Conservation (phyloP, 2,113 vertebrate species). For the Sinocyclocheilus grahami region DNA sequence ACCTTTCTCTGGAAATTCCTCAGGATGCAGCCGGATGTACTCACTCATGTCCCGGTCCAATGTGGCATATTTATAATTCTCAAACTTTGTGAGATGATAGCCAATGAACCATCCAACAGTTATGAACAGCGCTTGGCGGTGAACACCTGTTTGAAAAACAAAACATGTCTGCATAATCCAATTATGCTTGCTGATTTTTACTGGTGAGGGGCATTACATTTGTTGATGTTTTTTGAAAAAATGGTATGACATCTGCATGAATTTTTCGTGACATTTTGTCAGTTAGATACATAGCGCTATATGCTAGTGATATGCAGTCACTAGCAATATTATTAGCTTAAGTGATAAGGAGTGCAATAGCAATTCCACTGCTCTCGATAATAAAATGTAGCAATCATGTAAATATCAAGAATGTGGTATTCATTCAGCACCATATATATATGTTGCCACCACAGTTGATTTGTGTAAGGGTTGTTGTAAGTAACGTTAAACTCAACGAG, state of each 20-base stretch:
- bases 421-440: neutral
- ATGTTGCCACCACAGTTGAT: neutral
- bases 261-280: no score
- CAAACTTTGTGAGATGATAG: constrained; percentile 79
- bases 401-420: neutral
- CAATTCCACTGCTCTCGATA: neutral
- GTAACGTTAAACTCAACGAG: neutral
- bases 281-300: no score
- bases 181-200: no score
- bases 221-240: no score
- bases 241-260: no score
- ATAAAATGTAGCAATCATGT: neutral
- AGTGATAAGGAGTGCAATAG: neutral
- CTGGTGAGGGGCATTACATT: no score
- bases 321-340: neutral
- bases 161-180: neutral
- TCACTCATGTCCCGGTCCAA: constrained; percentile 80
- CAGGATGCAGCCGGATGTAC: constrained; percentile 81
- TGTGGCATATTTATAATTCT: constrained; percentile 77
- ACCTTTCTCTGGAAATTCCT: constrained; percentile 79
- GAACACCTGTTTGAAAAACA: constrained; percentile 78
- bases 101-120: constrained; percentile 83
- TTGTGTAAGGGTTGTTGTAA: neutral
- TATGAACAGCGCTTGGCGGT: constrained; percentile 81
- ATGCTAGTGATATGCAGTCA: neutral